Percentiles rank a stretch among this genome's conserved stretches.
Evolutionary conservation across 1,140 invertebrate species (phyloP).

Genomic region (Metaphire vulgaris): DNA sequence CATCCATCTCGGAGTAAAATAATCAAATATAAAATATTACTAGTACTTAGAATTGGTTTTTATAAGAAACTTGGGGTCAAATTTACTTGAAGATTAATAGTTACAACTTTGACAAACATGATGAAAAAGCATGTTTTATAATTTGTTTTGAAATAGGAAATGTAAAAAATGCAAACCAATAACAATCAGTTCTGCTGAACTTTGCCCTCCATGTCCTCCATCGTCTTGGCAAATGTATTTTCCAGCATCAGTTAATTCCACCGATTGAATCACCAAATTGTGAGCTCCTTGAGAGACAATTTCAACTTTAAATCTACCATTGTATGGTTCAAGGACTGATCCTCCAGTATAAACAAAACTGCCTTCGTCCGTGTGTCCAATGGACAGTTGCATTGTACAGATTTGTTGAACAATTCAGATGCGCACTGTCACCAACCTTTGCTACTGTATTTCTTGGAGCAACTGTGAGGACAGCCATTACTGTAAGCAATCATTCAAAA

Average conservation of each 20-base stretch:
- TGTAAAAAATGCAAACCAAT: background rate
- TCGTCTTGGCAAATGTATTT: background rate
- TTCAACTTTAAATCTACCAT: background rate
- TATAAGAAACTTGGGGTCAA: too few relatives aligned
- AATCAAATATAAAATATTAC: background rate
- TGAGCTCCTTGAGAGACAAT: background rate
- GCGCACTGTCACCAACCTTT: background rate
- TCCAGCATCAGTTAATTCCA: background rate
- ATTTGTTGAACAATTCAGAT: background rate
- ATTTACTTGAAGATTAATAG: background rate
- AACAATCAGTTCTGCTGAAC: background rate
- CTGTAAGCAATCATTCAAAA: too few relatives aligned
- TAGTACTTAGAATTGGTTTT: too few relatives aligned
- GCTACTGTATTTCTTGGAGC: background rate
- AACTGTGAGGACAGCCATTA: too few relatives aligned
- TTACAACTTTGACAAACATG: background rate
- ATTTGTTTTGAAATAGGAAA: background rate
- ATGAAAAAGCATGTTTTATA: background rate
- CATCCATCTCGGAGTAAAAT: background rate
- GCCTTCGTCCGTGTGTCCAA: background rate
- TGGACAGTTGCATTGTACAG: background rate
- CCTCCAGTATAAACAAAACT: background rate
- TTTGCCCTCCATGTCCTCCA: background rate
- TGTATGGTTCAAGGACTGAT: background rate
- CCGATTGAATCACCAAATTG: background rate